phyloP scores from a whole-genome alignment of 2,113 vertebrate genomes.

The Haliaeetus leucogaster region DNA sequence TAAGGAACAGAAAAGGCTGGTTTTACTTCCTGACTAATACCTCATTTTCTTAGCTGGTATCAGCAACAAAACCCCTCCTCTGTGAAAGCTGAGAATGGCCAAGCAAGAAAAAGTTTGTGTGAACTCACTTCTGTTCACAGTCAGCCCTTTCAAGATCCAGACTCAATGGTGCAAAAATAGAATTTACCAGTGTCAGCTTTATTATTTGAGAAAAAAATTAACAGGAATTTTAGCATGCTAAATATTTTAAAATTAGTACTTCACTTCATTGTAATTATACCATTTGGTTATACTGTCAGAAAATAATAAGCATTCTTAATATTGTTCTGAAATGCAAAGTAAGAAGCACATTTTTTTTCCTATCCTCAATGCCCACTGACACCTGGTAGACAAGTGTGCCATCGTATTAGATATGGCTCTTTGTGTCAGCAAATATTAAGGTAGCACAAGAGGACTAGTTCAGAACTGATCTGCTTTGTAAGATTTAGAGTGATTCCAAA shows the following conservation, averaged over 20 bases:
- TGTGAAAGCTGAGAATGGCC: neutral
- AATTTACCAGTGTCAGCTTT: neutral
- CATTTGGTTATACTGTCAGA: neutral
- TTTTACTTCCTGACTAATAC: neutral
- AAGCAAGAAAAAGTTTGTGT: neutral
- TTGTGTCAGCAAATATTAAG: neutral
- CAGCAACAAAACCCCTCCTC: neutral
- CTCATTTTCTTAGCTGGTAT: neutral
- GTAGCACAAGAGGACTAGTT: neutral
- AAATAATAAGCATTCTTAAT: neutral
- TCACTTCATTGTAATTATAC: neutral
- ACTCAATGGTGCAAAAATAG: neutral
- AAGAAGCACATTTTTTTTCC: neutral
- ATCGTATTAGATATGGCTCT: neutral
- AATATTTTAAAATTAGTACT: neutral
- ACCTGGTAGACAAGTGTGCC: neutral
- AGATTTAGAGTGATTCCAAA: neutral
- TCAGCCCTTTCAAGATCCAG: neutral
- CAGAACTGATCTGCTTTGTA: neutral
- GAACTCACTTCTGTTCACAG: neutral
- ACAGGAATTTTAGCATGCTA: neutral
- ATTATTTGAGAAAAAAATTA: neutral
- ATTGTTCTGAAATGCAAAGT: neutral
- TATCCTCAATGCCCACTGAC: neutral
- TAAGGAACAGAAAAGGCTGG: neutral